These are phyloP conservation scores for Anabacerthia variegaticeps DNA, from an alignment of 2,797 vertebrate genomes.

Conservation along the genomic window DNA sequence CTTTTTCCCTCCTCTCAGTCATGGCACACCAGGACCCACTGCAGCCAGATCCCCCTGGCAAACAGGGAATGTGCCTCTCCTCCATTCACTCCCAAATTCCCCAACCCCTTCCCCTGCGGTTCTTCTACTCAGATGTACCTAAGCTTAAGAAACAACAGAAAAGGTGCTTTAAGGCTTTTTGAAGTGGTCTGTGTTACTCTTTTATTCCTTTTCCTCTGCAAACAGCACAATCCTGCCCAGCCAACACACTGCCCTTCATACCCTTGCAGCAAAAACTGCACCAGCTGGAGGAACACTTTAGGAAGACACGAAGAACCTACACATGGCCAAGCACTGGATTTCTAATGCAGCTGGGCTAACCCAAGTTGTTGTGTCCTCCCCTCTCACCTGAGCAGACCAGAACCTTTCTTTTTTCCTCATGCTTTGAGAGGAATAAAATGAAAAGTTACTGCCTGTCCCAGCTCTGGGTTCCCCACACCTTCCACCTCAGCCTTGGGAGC, in stretches of 20 bases:
- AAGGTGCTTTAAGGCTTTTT: background rate
- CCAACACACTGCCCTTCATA: background rate
- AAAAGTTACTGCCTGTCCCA: background rate
- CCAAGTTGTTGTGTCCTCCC: background rate
- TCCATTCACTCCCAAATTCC: background rate
- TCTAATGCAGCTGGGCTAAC: background rate
- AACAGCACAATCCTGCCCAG: background rate
- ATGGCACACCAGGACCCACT: too few species aligned
- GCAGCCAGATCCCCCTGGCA: too few species aligned
- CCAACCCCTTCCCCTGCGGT: rapidly evolving
- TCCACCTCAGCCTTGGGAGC: background rate
- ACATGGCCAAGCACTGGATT: background rate
- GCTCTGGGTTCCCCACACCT: background rate
- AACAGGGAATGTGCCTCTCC: background rate
- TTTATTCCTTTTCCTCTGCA: background rate
- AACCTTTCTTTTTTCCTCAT: background rate
- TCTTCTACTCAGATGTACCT: background rate
- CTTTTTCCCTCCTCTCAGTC: too few species aligned
- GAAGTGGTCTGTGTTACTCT: background rate
- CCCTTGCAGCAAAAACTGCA: background rate
- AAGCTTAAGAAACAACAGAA: background rate
- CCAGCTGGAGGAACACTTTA: background rate
- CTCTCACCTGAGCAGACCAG: background rate
- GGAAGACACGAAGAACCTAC: background rate
- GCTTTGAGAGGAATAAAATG: background rate